Evolutionary conservation across 2,113 vertebrate genomes (phyloP), one percentile per base, ranked within the genome.

Genomic region (Pseudorectes ferrugineus): DNA sequence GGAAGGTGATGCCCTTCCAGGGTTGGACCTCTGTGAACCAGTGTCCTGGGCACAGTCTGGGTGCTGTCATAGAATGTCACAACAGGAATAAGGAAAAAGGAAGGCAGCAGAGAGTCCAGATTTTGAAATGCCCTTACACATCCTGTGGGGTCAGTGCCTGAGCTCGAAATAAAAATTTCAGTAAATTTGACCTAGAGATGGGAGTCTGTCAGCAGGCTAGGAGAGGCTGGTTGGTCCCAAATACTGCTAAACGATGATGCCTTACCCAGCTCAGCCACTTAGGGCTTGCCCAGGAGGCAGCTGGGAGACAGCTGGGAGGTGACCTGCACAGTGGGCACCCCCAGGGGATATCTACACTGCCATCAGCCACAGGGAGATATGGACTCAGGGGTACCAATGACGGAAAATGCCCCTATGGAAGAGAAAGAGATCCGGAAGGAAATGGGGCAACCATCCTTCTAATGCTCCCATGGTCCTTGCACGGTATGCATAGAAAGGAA

Each of bases 301-400:
- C 24, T 29, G 33, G 35, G 52, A 73, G 43, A 13, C 21, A 46
- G 12, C 6, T 0, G 0, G 46, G 35, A 62, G 21, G 29, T 80
- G 63, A 68, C 36, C 8, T 0, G 0, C 11, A 12, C 11, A 45
- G 55, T 1, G 1, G 6, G 14, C 26, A 24, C 24, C 24, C 35
- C 2, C 0, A 1, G 24, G 12, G 11, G 3, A 38, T 23, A 8
- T 20, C 48, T 67, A 23, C 19, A 1, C 24, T 62, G 25, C 15
- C 43, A 33, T 67, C 38, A 67, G 0, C 17, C 35, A 25, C 0
- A 0, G 8, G 12, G 24, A 68, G 42, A 57, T 31, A 54, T 1
- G 18, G 26, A 52, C 17, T 16, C 4, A 2, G 35, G 16, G 0
- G 2, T 14, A 72, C 2, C 3, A 3, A 4, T 0, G 6, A 38